Percentiles rank a stretch among this genome's conserved stretches.
These are phyloP conservation scores for Conomelus anceps DNA, from an alignment of 2,888 invertebrate genomes.

Conservation along the genomic window DNA sequence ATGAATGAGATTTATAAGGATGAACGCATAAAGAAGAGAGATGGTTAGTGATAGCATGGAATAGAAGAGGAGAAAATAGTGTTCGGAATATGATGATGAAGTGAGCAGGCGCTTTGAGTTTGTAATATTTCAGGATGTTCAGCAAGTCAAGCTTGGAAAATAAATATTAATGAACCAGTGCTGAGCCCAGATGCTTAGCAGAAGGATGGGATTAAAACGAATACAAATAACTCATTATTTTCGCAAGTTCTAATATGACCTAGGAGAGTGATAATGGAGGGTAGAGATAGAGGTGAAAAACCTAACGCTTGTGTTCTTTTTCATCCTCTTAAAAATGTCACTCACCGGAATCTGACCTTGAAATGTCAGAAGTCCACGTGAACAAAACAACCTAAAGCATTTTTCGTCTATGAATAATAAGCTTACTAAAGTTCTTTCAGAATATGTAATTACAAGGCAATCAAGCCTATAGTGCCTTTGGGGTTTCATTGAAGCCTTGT, in stretches of 20 bases:
- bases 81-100: background rate
- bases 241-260: background rate
- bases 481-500: background rate
- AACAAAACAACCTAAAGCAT: background rate
- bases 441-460: background rate
- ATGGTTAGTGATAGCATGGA: background rate
- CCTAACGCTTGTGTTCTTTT: background rate
- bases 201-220: background rate
- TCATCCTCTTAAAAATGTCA: background rate
- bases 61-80: background rate
- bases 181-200: background rate
- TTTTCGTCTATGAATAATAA: background rate
- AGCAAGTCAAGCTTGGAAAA: background rate
- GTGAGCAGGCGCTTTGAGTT: background rate
- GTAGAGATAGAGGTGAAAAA: background rate
- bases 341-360: background rate
- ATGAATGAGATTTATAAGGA: background rate
- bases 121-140: background rate
- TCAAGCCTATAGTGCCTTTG: background rate
- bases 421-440: background rate
- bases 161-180: background rate
- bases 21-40: background rate
- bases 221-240: background rate
- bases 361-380: background rate
- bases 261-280: no score